Conservation (phyloP, 2,888 invertebrate genomes). For the Leptothorax acervorum region DNA sequence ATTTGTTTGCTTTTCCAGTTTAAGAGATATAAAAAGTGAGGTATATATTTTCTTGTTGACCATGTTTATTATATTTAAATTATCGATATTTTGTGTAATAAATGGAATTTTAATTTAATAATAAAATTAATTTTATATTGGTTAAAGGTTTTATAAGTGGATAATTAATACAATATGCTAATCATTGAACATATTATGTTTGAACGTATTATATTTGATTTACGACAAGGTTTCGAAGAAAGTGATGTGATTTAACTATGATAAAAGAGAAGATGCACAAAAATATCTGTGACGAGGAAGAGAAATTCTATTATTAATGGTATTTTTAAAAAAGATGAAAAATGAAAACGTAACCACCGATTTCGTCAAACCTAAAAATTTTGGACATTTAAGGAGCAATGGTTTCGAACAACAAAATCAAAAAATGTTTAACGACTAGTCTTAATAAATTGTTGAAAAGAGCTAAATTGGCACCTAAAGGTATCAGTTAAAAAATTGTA, state of each 20-base stretch:
- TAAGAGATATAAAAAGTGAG: not conserved
- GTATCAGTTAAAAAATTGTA: not conserved
- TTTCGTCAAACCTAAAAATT: not conserved
- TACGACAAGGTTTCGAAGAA: conserved; percentile 19
- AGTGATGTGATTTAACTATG: not conserved
- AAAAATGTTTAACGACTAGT: not conserved
- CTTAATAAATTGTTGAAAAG: not conserved
- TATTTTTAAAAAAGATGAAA: not conserved
- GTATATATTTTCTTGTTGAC: not conserved
- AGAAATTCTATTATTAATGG: not conserved
- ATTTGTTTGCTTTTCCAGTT: not conserved
- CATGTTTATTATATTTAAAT: not conserved
- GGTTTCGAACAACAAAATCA: not conserved
- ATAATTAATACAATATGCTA: not conserved
- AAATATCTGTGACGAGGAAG: not conserved
- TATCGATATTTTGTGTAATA: not conserved
- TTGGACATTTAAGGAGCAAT: not conserved
- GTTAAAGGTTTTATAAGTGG: not conserved
- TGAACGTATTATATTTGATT: not conserved
- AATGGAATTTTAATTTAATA: not conserved
- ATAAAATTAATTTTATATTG: not conserved
- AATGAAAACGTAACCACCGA: not conserved
- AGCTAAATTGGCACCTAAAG: not conserved
- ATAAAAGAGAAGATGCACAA: not conserved
- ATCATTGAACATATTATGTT: no score